phyloP scores from a whole-genome alignment of 2,113 vertebrate species.

The Nerophis lumbriciformis region DNA sequence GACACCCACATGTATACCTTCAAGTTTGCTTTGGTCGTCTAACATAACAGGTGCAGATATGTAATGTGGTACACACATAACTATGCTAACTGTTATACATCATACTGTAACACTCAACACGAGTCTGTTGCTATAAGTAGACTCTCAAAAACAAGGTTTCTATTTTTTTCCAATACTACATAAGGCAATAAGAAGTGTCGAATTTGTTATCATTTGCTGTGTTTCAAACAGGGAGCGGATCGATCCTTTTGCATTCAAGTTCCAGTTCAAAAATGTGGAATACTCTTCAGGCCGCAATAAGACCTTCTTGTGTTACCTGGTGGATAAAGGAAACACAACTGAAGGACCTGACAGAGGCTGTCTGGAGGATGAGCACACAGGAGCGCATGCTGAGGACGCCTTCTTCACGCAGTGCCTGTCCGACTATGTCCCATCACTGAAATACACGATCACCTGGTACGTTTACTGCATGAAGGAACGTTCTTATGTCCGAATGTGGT shows the following conservation, averaged over 20 bases:
- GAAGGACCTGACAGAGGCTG: conserved; percentile 74
- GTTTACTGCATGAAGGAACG: background rate
- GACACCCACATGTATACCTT: background rate
- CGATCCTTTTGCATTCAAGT: conserved; percentile 85
- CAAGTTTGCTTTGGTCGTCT: background rate
- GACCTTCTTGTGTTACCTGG: conserved; percentile 87
- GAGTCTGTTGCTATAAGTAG: too few species aligned
- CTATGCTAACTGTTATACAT: background rate
- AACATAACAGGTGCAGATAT: conserved; percentile 3
- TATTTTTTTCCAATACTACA: background rate
- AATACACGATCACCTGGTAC: conserved; percentile 83
- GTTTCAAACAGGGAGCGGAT: conserved; percentile 77
- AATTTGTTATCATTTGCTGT: conserved; percentile 5
- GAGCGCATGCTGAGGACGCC: conserved; percentile 81
- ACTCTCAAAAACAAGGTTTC: too few species aligned
- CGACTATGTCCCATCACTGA: conserved; percentile 58
- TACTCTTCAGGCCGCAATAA: conserved; percentile 96
- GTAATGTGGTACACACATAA: background rate
- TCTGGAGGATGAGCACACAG: conserved; percentile 85
- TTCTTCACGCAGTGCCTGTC: conserved; percentile 83
- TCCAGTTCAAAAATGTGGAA: conserved; percentile 95
- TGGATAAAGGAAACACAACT: conserved; percentile 72
- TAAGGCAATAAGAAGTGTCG: too few species aligned
- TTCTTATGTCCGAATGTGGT: too few species aligned
- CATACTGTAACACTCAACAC: background rate